Conservation (phyloP, 2,113 vertebrate species). For the Cryptomyrus ogoouensis region DNA sequence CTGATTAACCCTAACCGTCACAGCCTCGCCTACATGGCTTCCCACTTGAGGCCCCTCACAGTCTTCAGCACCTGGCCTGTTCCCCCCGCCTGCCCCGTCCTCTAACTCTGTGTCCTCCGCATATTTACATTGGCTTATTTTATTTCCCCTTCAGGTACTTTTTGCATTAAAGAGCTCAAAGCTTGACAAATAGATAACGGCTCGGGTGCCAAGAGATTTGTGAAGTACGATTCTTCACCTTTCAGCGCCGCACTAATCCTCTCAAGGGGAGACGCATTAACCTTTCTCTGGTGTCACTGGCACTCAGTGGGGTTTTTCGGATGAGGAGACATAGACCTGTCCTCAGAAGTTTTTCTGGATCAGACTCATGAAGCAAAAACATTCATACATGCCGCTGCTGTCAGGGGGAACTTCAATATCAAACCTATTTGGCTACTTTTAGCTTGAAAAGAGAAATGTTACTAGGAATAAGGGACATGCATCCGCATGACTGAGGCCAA, state of each 20-base stretch:
- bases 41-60: not conserved
- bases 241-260: not conserved
- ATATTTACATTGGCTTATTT: not conserved
- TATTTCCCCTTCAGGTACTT: not conserved
- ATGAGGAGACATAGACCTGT: not conserved
- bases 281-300: not conserved
- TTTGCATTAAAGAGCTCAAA: not conserved
- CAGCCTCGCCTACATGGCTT: not conserved
- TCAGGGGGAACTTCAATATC: not conserved
- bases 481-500: not conserved
- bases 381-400: not conserved
- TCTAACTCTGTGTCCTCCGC: not conserved
- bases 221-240: not conserved
- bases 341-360: not conserved
- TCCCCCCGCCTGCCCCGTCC: not conserved
- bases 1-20: not conserved
- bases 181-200: not conserved
- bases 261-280: not conserved
- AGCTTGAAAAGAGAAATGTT: not conserved
- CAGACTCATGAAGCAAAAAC: not conserved
- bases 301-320: not conserved
- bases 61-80: not conserved
- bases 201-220: not conserved
- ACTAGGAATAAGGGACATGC: not conserved
- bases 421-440: not conserved